Percentiles rank a stretch among this genome's conserved stretches.
Conservation (phyloP, 2,888 invertebrate genomes). For the Bibio marci region DNA sequence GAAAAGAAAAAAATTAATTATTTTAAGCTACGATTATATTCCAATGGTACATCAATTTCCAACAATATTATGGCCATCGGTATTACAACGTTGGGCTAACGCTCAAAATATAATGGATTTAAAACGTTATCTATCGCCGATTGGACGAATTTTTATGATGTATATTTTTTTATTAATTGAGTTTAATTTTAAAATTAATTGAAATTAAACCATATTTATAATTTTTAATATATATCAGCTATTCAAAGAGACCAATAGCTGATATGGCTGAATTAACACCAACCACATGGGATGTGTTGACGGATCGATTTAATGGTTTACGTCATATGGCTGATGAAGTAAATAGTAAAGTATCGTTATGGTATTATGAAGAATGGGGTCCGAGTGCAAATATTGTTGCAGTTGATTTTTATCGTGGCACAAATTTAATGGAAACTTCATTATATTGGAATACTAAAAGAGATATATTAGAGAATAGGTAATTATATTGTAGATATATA, state of each 20-base stretch:
- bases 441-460: constrained; percentile 23
- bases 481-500: too few species aligned
- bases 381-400: constrained; percentile 40
- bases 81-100: constrained; percentile 50
- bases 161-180: too few species aligned
- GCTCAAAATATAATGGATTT: constrained; percentile 35
- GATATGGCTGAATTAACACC: constrained; percentile 56
- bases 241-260: constrained; percentile 31
- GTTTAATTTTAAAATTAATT: too few species aligned
- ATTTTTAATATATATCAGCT: constrained; percentile 5
- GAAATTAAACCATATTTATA: constrained; percentile 13
- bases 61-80: constrained; percentile 34
- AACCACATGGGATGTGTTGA: constrained; percentile 37
- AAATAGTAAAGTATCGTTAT: constrained; percentile 41
- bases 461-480: too few species aligned
- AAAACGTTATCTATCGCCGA: constrained; percentile 31
- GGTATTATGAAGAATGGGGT: constrained; percentile 34
- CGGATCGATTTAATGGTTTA: constrained; percentile 38
- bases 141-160: constrained; percentile 19
- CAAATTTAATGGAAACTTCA: constrained; percentile 35
- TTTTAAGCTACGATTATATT: constrained; percentile 34
- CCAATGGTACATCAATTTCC: constrained; percentile 23
- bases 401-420: constrained; percentile 42
- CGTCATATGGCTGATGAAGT: constrained; percentile 42
- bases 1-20: constrained; percentile 31